Evolutionary conservation across 2,797 vertebrate genomes (phyloP).

Genomic region (Okamejei kenojei): DNA sequence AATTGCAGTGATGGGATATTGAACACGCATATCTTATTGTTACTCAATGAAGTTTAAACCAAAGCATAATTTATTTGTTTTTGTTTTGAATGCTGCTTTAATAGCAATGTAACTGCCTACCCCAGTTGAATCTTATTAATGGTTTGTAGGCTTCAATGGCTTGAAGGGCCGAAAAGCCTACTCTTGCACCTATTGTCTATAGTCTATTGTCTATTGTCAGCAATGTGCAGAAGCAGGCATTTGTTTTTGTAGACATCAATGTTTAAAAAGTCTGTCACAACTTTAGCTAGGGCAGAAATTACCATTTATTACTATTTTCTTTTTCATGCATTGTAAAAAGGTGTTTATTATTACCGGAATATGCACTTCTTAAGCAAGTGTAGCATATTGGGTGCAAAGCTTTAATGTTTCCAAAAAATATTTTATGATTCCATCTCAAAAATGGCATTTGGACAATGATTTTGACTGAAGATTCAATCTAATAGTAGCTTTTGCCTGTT

Average conservation of each 20-base stretch:
- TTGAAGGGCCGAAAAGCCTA: too few relatives aligned
- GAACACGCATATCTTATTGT: neutral
- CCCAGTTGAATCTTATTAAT: neutral
- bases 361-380: neutral
- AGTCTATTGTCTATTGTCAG: too few relatives aligned
- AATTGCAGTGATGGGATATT: too few relatives aligned
- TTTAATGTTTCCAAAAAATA: too few relatives aligned
- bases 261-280: neutral
- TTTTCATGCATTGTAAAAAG: neutral
- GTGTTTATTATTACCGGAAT: neutral
- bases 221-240: neutral
- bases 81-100: neutral
- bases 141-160: neutral
- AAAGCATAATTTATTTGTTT: neutral
- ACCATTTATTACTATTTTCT: neutral
- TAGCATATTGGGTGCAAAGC: too few relatives aligned
- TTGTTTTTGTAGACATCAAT: neutral
- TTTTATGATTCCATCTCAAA: too few relatives aligned
- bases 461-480: neutral
- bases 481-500: neutral
- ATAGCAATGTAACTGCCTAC: neutral
- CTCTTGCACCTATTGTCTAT: too few relatives aligned
- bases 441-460: neutral
- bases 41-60: neutral
- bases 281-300: neutral